Percentiles rank a stretch among this genome's conserved stretches.
Conservation (phyloP, 2,113 vertebrate species). For the Prionailurus viverrinus region DNA sequence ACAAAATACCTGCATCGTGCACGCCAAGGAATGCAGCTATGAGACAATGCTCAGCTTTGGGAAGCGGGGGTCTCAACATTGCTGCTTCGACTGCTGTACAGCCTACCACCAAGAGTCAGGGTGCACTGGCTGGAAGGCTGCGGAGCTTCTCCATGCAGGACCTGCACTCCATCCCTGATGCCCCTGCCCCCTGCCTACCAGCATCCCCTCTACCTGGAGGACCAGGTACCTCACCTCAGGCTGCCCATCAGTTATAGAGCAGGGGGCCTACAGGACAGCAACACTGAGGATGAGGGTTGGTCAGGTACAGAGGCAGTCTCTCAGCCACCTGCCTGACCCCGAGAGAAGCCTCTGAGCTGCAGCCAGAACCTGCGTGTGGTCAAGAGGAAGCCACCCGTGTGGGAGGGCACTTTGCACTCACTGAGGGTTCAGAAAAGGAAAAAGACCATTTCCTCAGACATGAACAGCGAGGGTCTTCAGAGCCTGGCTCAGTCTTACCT, state of each 20-base stretch:
- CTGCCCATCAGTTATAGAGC: slow-evolving; percentile 80
- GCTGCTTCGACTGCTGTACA: too few species aligned
- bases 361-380: slow-evolving; percentile 85
- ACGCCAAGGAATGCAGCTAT: too few species aligned
- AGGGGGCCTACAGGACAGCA: slow-evolving; percentile 63
- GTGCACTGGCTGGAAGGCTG: slow-evolving; percentile 84
- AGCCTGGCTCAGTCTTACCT: background rate
- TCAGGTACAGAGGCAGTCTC: slow-evolving; percentile 68
- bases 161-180: slow-evolving; percentile 81
- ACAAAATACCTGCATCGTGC: too few species aligned
- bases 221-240: slow-evolving; percentile 72
- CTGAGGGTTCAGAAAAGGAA: slow-evolving; percentile 82
- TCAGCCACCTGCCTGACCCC: background rate
- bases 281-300: slow-evolving; percentile 85
- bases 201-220: slow-evolving; percentile 89
- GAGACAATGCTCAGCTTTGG: too few species aligned
- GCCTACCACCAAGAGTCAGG: slow-evolving; percentile 85
- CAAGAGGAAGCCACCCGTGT: slow-evolving; percentile 45
- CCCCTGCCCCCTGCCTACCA: slow-evolving; percentile 75
- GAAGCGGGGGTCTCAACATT: too few species aligned
- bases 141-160: slow-evolving; percentile 91
- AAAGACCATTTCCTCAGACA: slow-evolving; percentile 63
- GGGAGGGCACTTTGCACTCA: slow-evolving; percentile 83
- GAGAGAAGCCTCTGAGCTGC: slow-evolving; percentile 74
- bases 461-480: slow-evolving; percentile 68